Evolutionary conservation across 2,113 vertebrate genomes (phyloP).

Genomic region (Muntiacus muntjak): DNA sequence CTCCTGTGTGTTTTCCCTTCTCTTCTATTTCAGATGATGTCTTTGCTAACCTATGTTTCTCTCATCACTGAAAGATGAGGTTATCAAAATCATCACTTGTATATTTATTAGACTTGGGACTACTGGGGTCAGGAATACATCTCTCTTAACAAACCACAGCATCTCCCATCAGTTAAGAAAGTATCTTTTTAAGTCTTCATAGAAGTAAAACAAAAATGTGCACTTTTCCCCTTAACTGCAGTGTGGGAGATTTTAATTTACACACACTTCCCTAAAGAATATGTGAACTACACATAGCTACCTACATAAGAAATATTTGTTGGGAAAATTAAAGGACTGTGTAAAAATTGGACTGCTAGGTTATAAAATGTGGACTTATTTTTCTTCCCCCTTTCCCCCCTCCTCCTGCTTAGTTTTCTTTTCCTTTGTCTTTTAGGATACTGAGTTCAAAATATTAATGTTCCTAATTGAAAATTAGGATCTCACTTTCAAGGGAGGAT

Average conservation of each 20-base stretch:
- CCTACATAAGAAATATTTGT: background rate
- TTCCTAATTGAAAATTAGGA: background rate
- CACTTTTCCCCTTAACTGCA: background rate
- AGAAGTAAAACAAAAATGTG: background rate
- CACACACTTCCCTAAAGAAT: background rate
- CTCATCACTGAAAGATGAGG: background rate
- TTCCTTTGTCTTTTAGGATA: background rate
- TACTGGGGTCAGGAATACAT: background rate
- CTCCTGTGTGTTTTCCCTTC: background rate
- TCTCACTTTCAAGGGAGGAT: background rate
- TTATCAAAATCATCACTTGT: background rate
- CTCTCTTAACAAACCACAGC: background rate
- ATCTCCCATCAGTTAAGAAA: background rate
- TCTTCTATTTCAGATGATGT: background rate
- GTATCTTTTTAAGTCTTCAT: background rate
- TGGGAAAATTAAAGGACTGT: slow-evolving; percentile 5
- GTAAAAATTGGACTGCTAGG: background rate
- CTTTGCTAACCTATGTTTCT: background rate
- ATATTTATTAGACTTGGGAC: background rate
- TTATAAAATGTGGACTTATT: background rate
- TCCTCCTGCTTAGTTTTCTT: background rate
- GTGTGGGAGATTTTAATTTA: slow-evolving; percentile 30
- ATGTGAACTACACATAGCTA: background rate
- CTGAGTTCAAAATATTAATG: background rate
- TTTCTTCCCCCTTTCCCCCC: background rate